phyloP scores from a whole-genome alignment of 2,888 invertebrate species.

The Dryadula phaetusa region DNA sequence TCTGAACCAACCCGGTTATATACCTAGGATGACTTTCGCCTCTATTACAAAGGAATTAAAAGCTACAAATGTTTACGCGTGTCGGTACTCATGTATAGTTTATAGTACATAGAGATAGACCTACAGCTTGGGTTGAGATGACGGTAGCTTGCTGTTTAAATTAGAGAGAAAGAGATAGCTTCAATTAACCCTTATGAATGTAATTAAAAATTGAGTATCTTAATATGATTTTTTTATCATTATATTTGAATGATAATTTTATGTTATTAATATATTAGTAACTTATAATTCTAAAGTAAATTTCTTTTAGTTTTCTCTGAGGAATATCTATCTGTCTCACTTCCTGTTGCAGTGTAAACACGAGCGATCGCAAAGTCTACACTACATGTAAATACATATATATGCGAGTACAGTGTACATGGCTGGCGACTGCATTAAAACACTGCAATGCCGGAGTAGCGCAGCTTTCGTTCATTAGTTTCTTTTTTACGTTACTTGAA shows the following conservation, averaged over 20 bases:
- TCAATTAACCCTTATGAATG: background rate
- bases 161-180: conserved; percentile 18
- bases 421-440: conserved; percentile 49
- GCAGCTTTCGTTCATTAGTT: conserved; percentile 49
- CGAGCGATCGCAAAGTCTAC: conserved; percentile 23
- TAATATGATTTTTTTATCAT: no score
- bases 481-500: conserved; percentile 49
- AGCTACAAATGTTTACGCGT: conserved; percentile 35
- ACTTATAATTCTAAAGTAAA: background rate
- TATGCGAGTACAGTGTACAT: conserved; percentile 32
- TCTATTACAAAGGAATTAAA: conserved; percentile 35
- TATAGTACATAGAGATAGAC: conserved; percentile 34
- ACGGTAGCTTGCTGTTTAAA: conserved; percentile 22
- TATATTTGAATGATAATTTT: no score
- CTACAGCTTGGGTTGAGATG: conserved; percentile 14
- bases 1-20: conserved; percentile 31
- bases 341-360: conserved; percentile 7
- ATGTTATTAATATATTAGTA: background rate
- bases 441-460: conserved; percentile 52
- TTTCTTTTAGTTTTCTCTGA: background rate
- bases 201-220: background rate
- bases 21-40: conserved; percentile 35
- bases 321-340: conserved; percentile 21
- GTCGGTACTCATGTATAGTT: conserved; percentile 29
- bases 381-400: conserved; percentile 21